Evolutionary conservation across 2,113 vertebrate genomes (phyloP).

Genomic region (Passer domesticus): DNA sequence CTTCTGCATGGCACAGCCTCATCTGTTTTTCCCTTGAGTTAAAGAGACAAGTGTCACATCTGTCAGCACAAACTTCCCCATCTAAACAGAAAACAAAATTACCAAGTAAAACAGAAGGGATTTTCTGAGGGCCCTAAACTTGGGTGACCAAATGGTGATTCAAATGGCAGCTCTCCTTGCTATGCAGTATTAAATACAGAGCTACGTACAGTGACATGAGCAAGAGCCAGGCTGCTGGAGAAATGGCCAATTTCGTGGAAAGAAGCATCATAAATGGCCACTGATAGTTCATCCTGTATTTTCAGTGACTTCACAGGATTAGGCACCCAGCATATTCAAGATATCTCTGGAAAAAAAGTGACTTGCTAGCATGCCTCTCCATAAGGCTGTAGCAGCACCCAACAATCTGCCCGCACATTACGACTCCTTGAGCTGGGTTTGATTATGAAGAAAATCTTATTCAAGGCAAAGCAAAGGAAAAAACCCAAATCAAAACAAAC

Average conservation of each 20-base stretch:
- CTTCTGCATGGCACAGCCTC: not conserved
- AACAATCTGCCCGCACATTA: not conserved
- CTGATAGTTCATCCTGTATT: not conserved
- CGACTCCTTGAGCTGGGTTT: not conserved
- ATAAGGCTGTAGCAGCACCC: not conserved
- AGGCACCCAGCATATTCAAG: not conserved
- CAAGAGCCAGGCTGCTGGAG: not conserved
- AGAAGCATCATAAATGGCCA: not conserved
- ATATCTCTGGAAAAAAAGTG: not conserved
- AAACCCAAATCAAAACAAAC: not conserved
- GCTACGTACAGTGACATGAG: fast-evolving
- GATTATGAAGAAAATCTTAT: not conserved
- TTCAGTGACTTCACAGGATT: not conserved
- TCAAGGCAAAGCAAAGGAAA: not conserved
- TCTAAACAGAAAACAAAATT: not conserved
- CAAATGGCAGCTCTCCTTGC: not conserved
- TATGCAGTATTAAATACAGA: not conserved
- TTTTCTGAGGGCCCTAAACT: not conserved
- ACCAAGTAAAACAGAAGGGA: not conserved
- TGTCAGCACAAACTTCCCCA: not conserved
- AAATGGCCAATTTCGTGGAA: not conserved
- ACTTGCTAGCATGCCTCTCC: not conserved
- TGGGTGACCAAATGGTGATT: not conserved
- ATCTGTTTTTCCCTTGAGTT: not conserved
- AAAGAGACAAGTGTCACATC: not conserved